Percentiles rank a stretch among this genome's conserved stretches.
These are phyloP conservation scores for Nyleta sp. DNA, from an alignment of 2,888 invertebrate species.

Conservation along the genomic window DNA sequence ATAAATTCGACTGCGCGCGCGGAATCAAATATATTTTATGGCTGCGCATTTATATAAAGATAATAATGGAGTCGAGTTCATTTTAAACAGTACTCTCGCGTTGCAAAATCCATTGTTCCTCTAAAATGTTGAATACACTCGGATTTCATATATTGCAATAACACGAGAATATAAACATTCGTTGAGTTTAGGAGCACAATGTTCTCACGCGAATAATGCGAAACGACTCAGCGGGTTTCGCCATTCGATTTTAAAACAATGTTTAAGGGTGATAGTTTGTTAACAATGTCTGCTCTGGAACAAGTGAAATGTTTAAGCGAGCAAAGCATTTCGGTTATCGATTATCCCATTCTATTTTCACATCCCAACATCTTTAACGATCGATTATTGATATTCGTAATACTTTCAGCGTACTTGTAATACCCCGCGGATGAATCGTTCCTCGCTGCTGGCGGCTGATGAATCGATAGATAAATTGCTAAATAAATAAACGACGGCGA, in stretches of 20 bases:
- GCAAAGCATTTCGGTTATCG: conserved; percentile 1
- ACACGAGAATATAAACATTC: conserved; percentile 44
- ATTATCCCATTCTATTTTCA: neutral
- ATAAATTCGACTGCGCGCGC: conserved; percentile 34
- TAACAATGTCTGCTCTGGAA: conserved; percentile 13
- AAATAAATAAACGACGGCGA: conserved; percentile 39
- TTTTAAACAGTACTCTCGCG: conserved; percentile 31
- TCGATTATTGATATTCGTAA: conserved; percentile 33
- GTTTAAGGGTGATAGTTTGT: conserved; percentile 17
- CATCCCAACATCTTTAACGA: neutral
- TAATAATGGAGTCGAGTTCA: conserved; percentile 37
- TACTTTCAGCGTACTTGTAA: conserved; percentile 22
- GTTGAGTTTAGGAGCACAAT: conserved; percentile 43
- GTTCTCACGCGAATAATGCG: conserved; percentile 37
- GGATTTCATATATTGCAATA: conserved; percentile 50
- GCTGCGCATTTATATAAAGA: conserved; percentile 39
- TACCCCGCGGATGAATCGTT: conserved; percentile 19
- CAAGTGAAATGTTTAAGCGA: conserved; percentile 1
- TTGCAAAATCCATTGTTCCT: conserved; percentile 47
- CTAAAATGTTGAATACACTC: conserved; percentile 45
- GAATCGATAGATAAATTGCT: conserved; percentile 44
- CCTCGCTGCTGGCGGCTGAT: conserved; percentile 23
- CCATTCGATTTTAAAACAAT: conserved; percentile 41
- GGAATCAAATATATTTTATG: conserved; percentile 51
- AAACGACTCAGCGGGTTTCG: conserved; percentile 13